Evolutionary conservation across 1,140 invertebrate species (phyloP), one percentile per base, ranked within the genome.

Genomic region (Lutraria rhynchaena): DNA sequence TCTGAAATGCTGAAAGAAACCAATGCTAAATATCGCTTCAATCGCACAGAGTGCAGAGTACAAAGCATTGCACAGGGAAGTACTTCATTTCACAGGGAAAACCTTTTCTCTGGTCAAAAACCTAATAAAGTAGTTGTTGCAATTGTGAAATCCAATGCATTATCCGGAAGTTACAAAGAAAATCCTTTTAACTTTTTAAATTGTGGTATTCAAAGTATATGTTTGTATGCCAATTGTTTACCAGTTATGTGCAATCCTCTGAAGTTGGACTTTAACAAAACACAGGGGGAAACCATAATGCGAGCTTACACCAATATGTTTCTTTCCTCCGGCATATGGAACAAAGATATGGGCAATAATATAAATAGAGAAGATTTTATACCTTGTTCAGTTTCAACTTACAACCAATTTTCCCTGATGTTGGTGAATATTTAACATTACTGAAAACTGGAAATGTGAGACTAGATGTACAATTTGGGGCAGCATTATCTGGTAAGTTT

Each of bases 81-180:
- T 73, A 71, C 78, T 24, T 17, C 29, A 33, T 73, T 49, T 70
- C 60, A 17, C 1, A 71, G 78, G 67, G 78, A 81, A n/a, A 81
- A 63, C 37, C 33, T 81, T 35, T 73, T 81, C 51, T 33, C 44
- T 27, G 78, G 78, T 29, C 53, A 63, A 51, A 70, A 71, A 44
- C 67, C 77, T 7, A 61, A 51, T 24, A 44, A 17, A 37, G 55
- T 81, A 3, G 41, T 81, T 19, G 65, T 70, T 19, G 65, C 51
- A 11, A 60, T 81, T 61, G 67, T 70, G 22, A 81, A 70, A 81
- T 71, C 77, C 37, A 71, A 61, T 0, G 67, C 67, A 29, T 4
- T 73, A 15, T 81, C 78, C 0, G 67, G 67, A n/a, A 33, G 63
- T 53, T 73, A 81, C 51, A 73, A 44, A 22, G 13, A 9, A 61